A percentile compares a stretch with the other conserved stretches of the same genome.
phyloP scores from a whole-genome alignment of 2,113 vertebrate species.

The Microtus montanus region DNA sequence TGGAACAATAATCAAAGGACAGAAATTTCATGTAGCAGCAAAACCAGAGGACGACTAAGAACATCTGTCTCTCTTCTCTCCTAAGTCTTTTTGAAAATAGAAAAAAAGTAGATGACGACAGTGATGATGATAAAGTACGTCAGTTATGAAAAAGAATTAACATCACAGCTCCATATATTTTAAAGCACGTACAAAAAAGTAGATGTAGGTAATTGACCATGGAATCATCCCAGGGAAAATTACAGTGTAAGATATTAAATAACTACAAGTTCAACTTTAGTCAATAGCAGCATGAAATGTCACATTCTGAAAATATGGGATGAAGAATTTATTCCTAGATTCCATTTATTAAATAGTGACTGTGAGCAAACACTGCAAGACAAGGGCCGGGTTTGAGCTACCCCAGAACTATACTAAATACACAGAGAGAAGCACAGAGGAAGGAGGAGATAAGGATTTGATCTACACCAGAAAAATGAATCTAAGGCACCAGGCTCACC shows the following conservation, averaged over 20 bases:
- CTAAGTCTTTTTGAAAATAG: not conserved
- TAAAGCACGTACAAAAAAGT: slow-evolving; percentile 10
- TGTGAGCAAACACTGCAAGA: not conserved
- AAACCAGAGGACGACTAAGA: not conserved
- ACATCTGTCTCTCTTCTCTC: not conserved
- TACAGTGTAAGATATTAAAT: not conserved
- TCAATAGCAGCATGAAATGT: not conserved
- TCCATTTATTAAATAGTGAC: not conserved
- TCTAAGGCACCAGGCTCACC: not conserved
- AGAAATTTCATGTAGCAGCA: not conserved
- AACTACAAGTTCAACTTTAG: not conserved
- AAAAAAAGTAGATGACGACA: not conserved
- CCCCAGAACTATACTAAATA: not conserved
- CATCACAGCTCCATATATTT: not conserved
- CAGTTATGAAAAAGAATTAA: not conserved
- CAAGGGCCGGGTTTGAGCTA: not conserved
- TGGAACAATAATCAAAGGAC: not conserved
- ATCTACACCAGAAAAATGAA: not conserved
- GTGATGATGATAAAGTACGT: not conserved
- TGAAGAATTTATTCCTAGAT: not conserved
- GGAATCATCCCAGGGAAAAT: not conserved
- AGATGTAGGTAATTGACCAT: not conserved
- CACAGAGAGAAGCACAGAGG: not conserved
- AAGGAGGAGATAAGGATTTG: not conserved
- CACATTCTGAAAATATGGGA: not conserved